These are phyloP conservation scores for Tamias sibiricus DNA, from an alignment of 2,113 vertebrate genomes.

Conservation along the genomic window DNA sequence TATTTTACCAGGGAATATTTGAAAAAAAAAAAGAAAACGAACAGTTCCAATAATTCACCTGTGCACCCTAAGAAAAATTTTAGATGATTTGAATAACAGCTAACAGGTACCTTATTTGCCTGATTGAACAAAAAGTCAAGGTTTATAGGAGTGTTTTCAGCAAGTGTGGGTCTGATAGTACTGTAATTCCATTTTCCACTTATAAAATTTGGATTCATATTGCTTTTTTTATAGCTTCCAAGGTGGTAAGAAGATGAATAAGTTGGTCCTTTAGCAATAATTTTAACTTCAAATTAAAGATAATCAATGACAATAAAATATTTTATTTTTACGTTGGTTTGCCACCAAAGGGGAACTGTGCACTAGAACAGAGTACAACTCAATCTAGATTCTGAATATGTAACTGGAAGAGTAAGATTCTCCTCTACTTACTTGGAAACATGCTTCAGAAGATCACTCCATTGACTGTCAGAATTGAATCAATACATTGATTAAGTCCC, in stretches of 20 bases:
- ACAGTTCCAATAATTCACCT: slow-evolving; percentile 13
- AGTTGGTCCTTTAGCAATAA: not conserved
- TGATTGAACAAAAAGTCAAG: slow-evolving; percentile 8
- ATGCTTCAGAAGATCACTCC: not conserved
- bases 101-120: not conserved
- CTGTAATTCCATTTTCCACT: slow-evolving; percentile 3
- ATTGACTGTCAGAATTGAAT: not conserved
- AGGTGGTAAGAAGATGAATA: not conserved
- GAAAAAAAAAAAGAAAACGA: not conserved
- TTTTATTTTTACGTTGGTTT: not conserved
- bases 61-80: slow-evolving; percentile 1
- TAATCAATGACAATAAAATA: not conserved
- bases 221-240: not conserved
- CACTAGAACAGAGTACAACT: not conserved
- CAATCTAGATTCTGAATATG: not conserved
- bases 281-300: slow-evolving; percentile 24
- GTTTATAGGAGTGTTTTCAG: not conserved
- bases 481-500: not conserved
- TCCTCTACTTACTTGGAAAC: not conserved
- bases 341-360: not conserved
- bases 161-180: not conserved
- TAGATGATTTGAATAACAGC: not conserved
- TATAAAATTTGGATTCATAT: not conserved
- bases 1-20: slow-evolving; percentile 26
- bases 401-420: not conserved